Conservation (phyloP, 2,888 invertebrate species). For the Apamea sordens region DNA sequence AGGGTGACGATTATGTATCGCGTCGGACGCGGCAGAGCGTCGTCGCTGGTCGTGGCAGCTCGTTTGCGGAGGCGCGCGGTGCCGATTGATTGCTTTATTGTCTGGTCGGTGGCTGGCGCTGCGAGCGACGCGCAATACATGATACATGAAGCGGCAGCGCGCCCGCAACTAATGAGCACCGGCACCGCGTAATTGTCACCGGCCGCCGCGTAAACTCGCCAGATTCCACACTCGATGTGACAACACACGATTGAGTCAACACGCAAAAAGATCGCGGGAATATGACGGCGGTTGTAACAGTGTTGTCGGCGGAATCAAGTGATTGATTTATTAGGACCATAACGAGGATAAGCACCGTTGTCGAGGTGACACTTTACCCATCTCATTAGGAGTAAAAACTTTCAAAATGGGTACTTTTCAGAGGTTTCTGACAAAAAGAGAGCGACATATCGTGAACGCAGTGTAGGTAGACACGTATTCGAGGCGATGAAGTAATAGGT, state of each 20-base stretch:
- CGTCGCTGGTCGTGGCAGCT: constrained; percentile 75
- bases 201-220: constrained; percentile 74
- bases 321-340: constrained; percentile 80
- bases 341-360: constrained; percentile 73
- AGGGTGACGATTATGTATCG: no score
- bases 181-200: constrained; percentile 86
- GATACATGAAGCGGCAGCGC: constrained; percentile 86
- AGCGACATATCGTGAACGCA: constrained; percentile 23
- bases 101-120: constrained; percentile 77
- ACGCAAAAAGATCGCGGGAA: constrained; percentile 77
- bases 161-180: constrained; percentile 85
- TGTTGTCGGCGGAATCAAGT: constrained; percentile 70
- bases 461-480: constrained; percentile 37
- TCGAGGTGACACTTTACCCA: constrained; percentile 66
- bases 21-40: constrained; percentile 69
- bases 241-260: constrained; percentile 78
- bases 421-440: constrained; percentile 31
- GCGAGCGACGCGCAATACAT: constrained; percentile 86
- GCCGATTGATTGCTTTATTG: constrained; percentile 90
- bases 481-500: constrained; percentile 66
- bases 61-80: constrained; percentile 79
- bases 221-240: constrained; percentile 72
- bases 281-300: constrained; percentile 78
- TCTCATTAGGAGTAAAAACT: constrained; percentile 59
- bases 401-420: constrained; percentile 48